Evolutionary conservation across 2,888 invertebrate genomes (phyloP), one percentile per base, ranked within the genome.

Genomic region (Phengaris arion): DNA sequence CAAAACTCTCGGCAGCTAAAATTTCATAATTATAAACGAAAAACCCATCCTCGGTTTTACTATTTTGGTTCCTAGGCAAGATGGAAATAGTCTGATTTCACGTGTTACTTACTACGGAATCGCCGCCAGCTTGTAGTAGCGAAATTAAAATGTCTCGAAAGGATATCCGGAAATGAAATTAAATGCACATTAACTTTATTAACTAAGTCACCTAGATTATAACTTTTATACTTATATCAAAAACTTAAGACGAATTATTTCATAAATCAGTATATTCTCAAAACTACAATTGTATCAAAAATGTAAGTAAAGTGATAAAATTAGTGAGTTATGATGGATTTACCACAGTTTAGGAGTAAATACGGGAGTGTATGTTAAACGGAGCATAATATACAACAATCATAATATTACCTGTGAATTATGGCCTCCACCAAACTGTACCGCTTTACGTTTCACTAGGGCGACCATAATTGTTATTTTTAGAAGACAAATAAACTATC

Each of bases 371-470:
- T 79, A 80, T 79, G 81, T 80, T 82, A 82, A 83, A 82, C 80
- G 78, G 80, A 77, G 82, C 79, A 76, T 81, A 82, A 83, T 83
- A 82, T 83, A 83, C 82, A 82, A 81, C 83, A 82, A 80, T 81
- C 82, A 81, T 86, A 86, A 86, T 84, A 87, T 91, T 89, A 92
- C 92, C 92, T 92, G 92, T 85, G 85, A 92, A 85, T 88, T 90
- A 90, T 86, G 83, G 85, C 81, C 83, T 83, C 85, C 81, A 86
- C 85, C 83, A 81, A 77, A 84, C 86, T 79, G 81, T 79, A 81
- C 81, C 81, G 82, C 81, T 84, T 83, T 85, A 84, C 84, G 84
- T 82, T 81, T 69, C 75, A 55, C 76, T 84, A 79, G 45, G 80
- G 87, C 84, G 81, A 81, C 91, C 85, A 90, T 78, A 77, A 4